Conservation (phyloP, 2,888 invertebrate species). For the Tinea semifulvella region DNA sequence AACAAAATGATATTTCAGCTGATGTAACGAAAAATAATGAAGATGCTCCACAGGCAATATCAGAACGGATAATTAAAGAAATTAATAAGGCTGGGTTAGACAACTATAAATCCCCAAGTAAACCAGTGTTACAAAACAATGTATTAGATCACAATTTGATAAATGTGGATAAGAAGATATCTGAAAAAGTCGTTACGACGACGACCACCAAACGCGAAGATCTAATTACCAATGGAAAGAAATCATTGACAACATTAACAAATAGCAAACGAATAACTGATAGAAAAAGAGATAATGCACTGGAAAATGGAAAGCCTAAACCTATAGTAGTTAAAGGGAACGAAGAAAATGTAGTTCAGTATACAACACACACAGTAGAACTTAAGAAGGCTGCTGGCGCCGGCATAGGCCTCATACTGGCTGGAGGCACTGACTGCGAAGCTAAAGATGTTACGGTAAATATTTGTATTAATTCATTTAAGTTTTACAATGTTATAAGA, state of each 20-base stretch:
- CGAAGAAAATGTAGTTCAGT: background rate
- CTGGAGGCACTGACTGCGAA: slow-evolving; percentile 91
- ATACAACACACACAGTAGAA: slow-evolving; percentile 25
- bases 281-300: background rate
- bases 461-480: too few species aligned
- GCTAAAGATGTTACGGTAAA: slow-evolving; percentile 89
- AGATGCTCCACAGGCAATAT: slow-evolving; percentile 38
- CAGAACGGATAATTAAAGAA: slow-evolving; percentile 47
- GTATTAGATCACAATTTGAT: background rate
- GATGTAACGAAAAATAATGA: slow-evolving; percentile 39
- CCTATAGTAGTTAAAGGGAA: background rate
- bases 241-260: background rate
- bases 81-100: slow-evolving; percentile 43
- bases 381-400: slow-evolving; percentile 55
- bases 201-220: background rate
- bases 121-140: slow-evolving; percentile 1
- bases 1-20: slow-evolving; percentile 35
- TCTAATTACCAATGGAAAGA: background rate
- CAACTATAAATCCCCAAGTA: slow-evolving; percentile 24
- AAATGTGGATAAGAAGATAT: background rate
- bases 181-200: background rate
- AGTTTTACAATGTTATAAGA: too few species aligned
- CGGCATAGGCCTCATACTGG: slow-evolving; percentile 86
- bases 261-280: background rate
- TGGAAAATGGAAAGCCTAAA: background rate